phyloP scores from a whole-genome alignment of 2,888 invertebrate genomes.

The Eupithecia abbreviata region DNA sequence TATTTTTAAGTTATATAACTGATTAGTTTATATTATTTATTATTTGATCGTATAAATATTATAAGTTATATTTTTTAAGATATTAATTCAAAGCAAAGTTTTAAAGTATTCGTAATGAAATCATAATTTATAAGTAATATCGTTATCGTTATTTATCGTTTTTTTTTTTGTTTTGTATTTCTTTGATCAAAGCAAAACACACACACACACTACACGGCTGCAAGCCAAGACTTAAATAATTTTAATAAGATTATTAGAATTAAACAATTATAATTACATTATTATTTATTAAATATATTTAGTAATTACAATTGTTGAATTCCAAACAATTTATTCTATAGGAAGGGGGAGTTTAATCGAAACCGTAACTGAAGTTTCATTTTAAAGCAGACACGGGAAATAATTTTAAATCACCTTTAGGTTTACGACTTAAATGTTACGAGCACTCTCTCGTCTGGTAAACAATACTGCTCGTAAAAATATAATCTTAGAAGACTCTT shows the following conservation, averaged over 20 bases:
- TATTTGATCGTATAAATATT: too few species aligned
- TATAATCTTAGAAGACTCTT: neutral
- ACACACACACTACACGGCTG: neutral
- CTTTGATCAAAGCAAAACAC: neutral
- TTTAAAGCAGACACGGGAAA: neutral
- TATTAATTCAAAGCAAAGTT: too few species aligned
- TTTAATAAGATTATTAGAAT: neutral
- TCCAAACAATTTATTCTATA: neutral
- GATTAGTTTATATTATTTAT: too few species aligned
- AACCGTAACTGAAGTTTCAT: neutral
- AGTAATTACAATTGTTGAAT: too few species aligned
- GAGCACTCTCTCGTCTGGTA: neutral
- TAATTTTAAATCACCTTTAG: neutral
- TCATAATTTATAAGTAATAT: neutral
- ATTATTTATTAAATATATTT: too few species aligned
- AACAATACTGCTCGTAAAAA: slow-evolving; percentile 8
- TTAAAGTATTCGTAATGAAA: neutral
- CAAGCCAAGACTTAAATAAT: neutral
- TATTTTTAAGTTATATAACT: too few species aligned
- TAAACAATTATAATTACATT: too few species aligned
- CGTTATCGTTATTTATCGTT: too few species aligned
- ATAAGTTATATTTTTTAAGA: too few species aligned
- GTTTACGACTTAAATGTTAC: neutral
- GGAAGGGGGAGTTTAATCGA: neutral
- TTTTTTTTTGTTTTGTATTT: neutral